Conservation (phyloP, 23 tunicate genomes). For the Styela plicata region DNA sequence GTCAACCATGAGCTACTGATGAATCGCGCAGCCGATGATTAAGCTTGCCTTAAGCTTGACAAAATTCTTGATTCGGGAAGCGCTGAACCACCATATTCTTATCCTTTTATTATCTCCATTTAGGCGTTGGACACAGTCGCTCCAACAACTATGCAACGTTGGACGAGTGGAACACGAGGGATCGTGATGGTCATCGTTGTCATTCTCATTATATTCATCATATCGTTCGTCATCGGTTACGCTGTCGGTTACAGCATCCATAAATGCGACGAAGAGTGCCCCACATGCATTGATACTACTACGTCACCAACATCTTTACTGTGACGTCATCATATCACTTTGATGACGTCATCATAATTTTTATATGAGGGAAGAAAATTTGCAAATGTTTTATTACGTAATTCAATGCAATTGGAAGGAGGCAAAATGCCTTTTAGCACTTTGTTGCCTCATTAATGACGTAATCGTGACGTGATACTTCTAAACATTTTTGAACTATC, state of each 20-base stretch:
- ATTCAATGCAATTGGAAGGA: neutral
- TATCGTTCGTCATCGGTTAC: slow-evolving; percentile 49
- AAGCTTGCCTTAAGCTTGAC: too few relatives aligned
- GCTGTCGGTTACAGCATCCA: slow-evolving; percentile 69
- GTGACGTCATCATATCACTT: neutral
- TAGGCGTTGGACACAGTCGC: slow-evolving; percentile 26
- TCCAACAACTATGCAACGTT: slow-evolving; percentile 8
- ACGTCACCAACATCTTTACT: neutral
- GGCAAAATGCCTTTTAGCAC: neutral
- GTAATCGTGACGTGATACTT: neutral
- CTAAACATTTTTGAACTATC: neutral
- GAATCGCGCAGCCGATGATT: too few relatives aligned
- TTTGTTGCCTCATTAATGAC: neutral
- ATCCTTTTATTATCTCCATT: too few relatives aligned
- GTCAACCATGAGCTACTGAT: too few relatives aligned
- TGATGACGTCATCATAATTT: neutral
- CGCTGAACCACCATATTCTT: too few relatives aligned
- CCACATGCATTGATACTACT: neutral
- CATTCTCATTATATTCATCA: slow-evolving; percentile 16
- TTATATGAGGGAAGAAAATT: neutral
- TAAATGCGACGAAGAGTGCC: slow-evolving; percentile 28
- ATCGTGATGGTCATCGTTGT: slow-evolving; percentile 28
- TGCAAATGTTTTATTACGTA: too few relatives aligned
- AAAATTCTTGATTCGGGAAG: too few relatives aligned
- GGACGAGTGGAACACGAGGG: slow-evolving; percentile 66